Evolutionary conservation across 2,888 invertebrate species (phyloP).

Genomic region (Drosophila buzzatii): DNA sequence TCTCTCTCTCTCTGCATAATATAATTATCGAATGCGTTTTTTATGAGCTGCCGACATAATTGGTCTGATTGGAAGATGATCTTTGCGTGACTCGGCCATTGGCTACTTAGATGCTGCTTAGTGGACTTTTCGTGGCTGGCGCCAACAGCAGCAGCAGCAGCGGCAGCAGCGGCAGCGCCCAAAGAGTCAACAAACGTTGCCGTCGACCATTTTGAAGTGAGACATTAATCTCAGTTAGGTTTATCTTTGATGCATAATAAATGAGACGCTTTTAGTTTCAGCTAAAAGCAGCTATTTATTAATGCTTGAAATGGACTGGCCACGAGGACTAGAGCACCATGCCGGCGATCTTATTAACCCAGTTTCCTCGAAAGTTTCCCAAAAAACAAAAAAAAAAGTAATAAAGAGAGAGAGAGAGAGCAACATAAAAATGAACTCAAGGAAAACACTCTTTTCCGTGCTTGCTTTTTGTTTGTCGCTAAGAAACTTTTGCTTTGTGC

Average conservation of each 20-base stretch:
- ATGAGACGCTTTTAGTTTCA: constrained; percentile 67
- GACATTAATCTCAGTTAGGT: constrained; percentile 81
- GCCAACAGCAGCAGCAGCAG: constrained; percentile 17
- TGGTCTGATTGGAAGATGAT: constrained; percentile 62
- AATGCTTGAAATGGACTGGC: constrained; percentile 53
- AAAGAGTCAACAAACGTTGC: constrained; percentile 46
- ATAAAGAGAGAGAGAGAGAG: not conserved
- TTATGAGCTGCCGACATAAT: constrained; percentile 73
- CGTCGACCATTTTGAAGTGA: constrained; percentile 71
- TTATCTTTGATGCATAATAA: constrained; percentile 81
- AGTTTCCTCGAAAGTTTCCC: constrained; percentile 48
- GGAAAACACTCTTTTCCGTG: constrained; percentile 48
- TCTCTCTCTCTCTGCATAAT: constrained; percentile 41
- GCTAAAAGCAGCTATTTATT: constrained; percentile 80
- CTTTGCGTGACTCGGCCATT: constrained; percentile 56
- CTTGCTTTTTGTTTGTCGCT: constrained; percentile 61
- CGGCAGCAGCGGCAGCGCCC: constrained; percentile 5
- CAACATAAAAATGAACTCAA: constrained; percentile 37
- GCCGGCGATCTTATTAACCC: constrained; percentile 74
- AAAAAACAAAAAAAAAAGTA: constrained; percentile 18
- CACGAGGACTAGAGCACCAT: constrained; percentile 24
- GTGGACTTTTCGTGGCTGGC: constrained; percentile 10
- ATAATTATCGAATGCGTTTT: constrained; percentile 70
- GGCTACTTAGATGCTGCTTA: constrained; percentile 12
- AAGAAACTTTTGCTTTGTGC: constrained; percentile 60